Conservation (phyloP, 1,140 invertebrate genomes). For the Drosophila lacteicornis region DNA sequence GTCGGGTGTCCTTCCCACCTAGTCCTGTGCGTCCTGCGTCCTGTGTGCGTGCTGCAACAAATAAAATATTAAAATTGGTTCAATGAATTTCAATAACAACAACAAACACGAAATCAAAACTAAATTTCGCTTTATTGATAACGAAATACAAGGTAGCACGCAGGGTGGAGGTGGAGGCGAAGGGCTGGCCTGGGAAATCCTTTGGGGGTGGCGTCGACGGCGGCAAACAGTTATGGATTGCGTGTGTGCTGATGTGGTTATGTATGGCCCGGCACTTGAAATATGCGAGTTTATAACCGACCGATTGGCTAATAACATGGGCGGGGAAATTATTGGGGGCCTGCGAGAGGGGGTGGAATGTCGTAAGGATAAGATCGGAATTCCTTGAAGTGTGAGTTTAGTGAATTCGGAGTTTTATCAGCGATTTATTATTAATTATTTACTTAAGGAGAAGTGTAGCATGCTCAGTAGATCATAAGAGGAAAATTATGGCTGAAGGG, state of each 20-base stretch:
- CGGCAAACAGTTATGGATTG: conserved; percentile 19
- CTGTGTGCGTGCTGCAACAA: conserved; percentile 80
- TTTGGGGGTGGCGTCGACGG: neutral
- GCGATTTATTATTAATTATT: conserved; percentile 1
- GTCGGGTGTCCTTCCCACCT: conserved; percentile 43
- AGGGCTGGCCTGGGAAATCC: neutral
- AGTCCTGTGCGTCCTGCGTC: conserved; percentile 33
- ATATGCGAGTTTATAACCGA: conserved; percentile 64
- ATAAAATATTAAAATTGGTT: conserved; percentile 84
- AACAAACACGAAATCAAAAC: conserved; percentile 84
- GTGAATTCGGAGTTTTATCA: neutral
- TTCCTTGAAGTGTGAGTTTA: neutral
- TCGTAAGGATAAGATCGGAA: conserved; percentile 3
- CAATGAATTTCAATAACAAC: conserved; percentile 84
- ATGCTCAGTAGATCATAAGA: too few species aligned
- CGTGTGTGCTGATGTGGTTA: conserved; percentile 70
- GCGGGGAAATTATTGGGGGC: conserved; percentile 3
- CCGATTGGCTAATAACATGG: conserved; percentile 36
- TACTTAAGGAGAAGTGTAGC: neutral
- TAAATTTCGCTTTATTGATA: conserved; percentile 84
- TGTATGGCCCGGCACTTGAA: conserved; percentile 66
- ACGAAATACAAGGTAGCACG: conserved; percentile 75
- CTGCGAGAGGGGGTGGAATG: neutral
- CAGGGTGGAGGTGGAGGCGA: neutral
- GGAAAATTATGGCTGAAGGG: too few species aligned